Percentiles rank a stretch among this genome's conserved stretches.
These are phyloP conservation scores for Drosophila percnosoma DNA, from an alignment of 2,888 invertebrate species.

Conservation along the genomic window DNA sequence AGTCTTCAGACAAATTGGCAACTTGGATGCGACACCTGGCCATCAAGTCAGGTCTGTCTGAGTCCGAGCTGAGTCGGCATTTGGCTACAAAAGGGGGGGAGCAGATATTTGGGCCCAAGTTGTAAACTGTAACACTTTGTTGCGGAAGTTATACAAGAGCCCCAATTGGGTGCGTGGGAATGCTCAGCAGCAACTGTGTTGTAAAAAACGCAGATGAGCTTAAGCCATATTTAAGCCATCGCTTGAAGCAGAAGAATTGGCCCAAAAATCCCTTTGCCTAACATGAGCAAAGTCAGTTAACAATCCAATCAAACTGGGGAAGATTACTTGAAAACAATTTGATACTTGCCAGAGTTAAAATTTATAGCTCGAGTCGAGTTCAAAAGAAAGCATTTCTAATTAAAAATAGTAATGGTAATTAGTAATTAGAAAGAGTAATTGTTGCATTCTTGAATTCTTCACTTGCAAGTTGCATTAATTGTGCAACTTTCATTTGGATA, in stretches of 20 bases:
- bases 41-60: neutral
- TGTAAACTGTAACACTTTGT: slow-evolving; percentile 1
- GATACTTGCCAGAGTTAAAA: neutral
- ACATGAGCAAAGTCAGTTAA: neutral
- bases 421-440: too few species aligned
- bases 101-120: neutral
- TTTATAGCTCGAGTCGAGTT: neutral
- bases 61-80: slow-evolving; percentile 9
- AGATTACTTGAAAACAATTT: neutral
- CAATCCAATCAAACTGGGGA: neutral
- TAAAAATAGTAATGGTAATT: too few species aligned
- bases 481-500: neutral
- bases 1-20: slow-evolving; percentile 39
- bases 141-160: slow-evolving; percentile 35
- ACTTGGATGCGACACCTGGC: slow-evolving; percentile 20
- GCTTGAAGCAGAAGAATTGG: neutral
- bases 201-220: neutral
- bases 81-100: slow-evolving; percentile 19
- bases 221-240: neutral
- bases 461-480: neutral
- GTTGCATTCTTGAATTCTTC: too few species aligned
- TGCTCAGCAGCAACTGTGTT: neutral
- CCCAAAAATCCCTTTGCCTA: neutral
- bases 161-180: slow-evolving; percentile 18
- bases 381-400: neutral